These are phyloP conservation scores for Microctonus hyperodae DNA, from an alignment of 2,888 invertebrate species.

Conservation along the genomic window DNA sequence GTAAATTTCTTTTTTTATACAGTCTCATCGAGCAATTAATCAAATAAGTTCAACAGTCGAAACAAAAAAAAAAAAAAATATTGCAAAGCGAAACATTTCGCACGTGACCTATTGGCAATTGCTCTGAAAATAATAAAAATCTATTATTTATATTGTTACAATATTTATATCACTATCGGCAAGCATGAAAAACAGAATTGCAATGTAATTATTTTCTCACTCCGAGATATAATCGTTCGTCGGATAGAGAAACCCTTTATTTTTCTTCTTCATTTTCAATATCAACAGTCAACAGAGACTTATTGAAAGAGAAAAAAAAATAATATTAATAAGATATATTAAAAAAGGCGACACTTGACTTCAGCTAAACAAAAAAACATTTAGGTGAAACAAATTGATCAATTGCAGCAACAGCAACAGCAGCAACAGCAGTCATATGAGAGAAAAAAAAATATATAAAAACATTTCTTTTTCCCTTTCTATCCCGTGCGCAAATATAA, in stretches of 20 bases:
- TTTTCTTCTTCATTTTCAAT: slow-evolving; percentile 39
- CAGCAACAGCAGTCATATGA: neutral
- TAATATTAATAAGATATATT: neutral
- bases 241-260: slow-evolving; percentile 52
- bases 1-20: slow-evolving; percentile 5
- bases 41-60: slow-evolving; percentile 22
- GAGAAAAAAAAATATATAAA: neutral
- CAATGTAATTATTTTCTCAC: slow-evolving; percentile 47
- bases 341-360: slow-evolving; percentile 50
- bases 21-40: slow-evolving; percentile 22
- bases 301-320: slow-evolving; percentile 34
- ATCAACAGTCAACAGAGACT: slow-evolving; percentile 28
- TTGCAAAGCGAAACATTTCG: slow-evolving; percentile 12
- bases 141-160: slow-evolving; percentile 22
- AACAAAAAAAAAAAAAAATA: slow-evolving; percentile 12
- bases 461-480: neutral
- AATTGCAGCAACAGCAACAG: slow-evolving; percentile 2
- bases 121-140: slow-evolving; percentile 14
- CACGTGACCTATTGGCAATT: slow-evolving; percentile 9
- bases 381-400: slow-evolving; percentile 61
- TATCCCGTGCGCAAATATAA: slow-evolving; percentile 8
- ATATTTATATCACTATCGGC: slow-evolving; percentile 47
- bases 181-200: slow-evolving; percentile 50
- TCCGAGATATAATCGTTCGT: slow-evolving; percentile 44
- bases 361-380: slow-evolving; percentile 60